Base-by-base conservation (phyloP, 1,140 invertebrate genomes). In the Ganaspis sp. region DNA sequence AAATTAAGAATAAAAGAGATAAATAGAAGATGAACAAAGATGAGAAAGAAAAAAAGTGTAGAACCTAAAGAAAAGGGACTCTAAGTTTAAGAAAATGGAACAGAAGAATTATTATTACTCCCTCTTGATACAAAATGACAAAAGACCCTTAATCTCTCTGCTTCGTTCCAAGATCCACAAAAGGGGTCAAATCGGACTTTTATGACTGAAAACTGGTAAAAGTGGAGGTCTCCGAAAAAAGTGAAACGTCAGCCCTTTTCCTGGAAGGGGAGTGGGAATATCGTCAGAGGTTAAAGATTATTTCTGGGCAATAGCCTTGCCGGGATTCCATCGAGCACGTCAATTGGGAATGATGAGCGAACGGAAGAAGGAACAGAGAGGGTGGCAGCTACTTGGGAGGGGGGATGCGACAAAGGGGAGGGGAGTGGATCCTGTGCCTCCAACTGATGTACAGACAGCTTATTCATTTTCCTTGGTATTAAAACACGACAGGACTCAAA, bases 401-500 rank as follows among this genome's bases (percentile, higher is more conserved):
- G 54, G 45, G 21, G 58, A 19, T 34, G 17, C 71, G 19, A 38
- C 23, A 74, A 53, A 70, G 0, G 23, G 40, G 58, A 40, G 70
- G 73, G 72, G 21, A 74, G 74, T 75, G 76, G 82, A 78, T 74
- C 83, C 80, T 79, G 78, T 77, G 73, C 79, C 72, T 80, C 78
- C 78, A 78, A 78, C 81, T 64, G 58, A 78, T 72, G 75, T 77
- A 85, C 81, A 86, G 83, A 84, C 84, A 80, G 88, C 86, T 88
- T 87, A 86, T 87, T 86, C 81, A 85, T 89, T 90, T 89, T 86
- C 84, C 80, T 86, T 85, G 77, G 87, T 85, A 90, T 90, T 90
- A 90, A 91, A 91, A 90, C 85, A 85, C 83, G 86, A 74, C 79
- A 75, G 78, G 79, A 82, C 87, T 91, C 90, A 91, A 91, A 91